Evolutionary conservation across 2,113 vertebrate species (phyloP).

Genomic region (Lycocorax pyrrhopterus): DNA sequence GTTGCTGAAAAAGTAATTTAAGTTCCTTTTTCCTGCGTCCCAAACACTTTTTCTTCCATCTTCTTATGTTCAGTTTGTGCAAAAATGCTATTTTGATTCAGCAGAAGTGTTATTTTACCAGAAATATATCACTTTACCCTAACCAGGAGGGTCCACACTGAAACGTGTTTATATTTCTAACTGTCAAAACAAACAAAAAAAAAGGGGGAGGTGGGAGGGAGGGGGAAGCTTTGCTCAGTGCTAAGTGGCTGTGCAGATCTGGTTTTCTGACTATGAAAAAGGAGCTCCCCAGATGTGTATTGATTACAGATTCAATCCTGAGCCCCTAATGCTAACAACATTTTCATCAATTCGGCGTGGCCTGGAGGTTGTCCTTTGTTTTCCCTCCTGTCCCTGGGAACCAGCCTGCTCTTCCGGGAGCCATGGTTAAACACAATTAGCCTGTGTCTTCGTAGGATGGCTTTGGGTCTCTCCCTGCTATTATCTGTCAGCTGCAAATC

Average conservation of each 20-base stretch:
- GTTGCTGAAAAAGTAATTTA: neutral
- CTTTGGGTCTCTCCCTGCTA: neutral
- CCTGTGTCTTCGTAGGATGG: neutral
- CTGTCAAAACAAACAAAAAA: neutral
- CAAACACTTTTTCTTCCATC: neutral
- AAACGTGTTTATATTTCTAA: neutral
- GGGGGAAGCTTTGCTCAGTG: neutral
- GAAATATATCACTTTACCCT: neutral
- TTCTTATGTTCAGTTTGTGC: neutral
- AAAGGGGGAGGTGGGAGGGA: fast-evolving
- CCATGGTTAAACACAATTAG: neutral
- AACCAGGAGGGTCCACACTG: neutral
- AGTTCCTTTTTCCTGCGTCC: neutral
- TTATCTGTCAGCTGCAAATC: neutral
- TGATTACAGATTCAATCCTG: neutral
- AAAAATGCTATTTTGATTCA: neutral
- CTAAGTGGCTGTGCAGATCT: neutral
- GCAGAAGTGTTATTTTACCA: neutral
- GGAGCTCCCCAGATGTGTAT: neutral
- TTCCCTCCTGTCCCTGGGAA: neutral
- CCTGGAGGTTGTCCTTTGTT: neutral
- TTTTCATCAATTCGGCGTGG: neutral
- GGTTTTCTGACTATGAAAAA: neutral
- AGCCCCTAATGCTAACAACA: neutral
- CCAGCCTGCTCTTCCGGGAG: neutral